phyloP scores from a whole-genome alignment of 2,888 invertebrate species.

The Pomacea canaliculata region DNA sequence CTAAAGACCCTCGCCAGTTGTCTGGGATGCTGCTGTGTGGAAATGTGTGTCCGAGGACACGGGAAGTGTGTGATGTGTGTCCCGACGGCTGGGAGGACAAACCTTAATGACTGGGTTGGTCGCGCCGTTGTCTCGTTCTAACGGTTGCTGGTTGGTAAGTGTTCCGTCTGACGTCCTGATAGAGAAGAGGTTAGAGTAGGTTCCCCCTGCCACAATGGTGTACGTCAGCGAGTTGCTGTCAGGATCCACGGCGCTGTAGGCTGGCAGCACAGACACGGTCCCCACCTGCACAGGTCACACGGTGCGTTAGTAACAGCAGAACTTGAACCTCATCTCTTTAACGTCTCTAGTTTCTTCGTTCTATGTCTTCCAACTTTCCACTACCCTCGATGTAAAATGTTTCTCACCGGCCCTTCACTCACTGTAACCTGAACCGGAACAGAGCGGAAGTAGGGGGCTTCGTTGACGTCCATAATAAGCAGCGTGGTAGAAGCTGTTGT shows the following conservation, averaged over 20 bases:
- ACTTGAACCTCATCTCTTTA: background rate
- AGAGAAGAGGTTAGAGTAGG: constrained; percentile 8
- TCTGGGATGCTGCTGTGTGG: too few species aligned
- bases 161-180: constrained; percentile 5
- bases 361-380: too few species aligned
- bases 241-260: constrained; percentile 15
- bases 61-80: too few species aligned
- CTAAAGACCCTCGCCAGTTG: too few species aligned
- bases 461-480: constrained; percentile 9
- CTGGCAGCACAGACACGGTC: background rate
- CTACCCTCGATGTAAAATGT: background rate
- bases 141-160: constrained; percentile 14
- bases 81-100: too few species aligned
- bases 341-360: too few species aligned
- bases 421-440: background rate
- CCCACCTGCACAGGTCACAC: too few species aligned
- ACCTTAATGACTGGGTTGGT: constrained; percentile 5
- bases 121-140: constrained; percentile 4
- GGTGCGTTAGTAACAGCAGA: too few species aligned
- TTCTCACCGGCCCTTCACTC: constrained; percentile 14
- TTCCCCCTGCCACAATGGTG: background rate
- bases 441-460: constrained; percentile 13
- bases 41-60: too few species aligned
- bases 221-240: constrained; percentile 12
- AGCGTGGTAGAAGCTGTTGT: constrained; percentile 7